Evolutionary conservation across 92 coral and sea anemone genomes (phyloP).

Genomic region (Zoanthus solanderi): DNA sequence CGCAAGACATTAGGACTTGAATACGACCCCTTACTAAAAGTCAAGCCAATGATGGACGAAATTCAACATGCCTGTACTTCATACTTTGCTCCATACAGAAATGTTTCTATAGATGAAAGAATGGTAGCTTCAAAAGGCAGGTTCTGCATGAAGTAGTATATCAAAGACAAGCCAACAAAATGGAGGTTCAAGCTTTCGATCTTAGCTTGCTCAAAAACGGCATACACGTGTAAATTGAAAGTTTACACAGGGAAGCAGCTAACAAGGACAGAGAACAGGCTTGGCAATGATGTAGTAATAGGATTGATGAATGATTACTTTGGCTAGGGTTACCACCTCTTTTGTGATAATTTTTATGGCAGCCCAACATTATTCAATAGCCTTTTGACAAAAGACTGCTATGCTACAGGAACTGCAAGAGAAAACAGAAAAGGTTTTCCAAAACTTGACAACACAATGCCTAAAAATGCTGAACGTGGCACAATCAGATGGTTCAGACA

Average conservation of each 20-base stretch:
- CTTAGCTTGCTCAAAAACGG: constrained; percentile 20
- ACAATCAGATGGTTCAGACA: constrained; percentile 46
- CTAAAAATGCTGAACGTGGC: constrained; percentile 38
- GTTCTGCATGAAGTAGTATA: constrained; percentile 1
- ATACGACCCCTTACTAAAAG: constrained; percentile 6
- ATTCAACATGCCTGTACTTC: neutral
- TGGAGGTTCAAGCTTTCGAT: constrained; percentile 30
- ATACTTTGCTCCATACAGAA: neutral
- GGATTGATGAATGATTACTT: constrained; percentile 32
- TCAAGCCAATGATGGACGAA: neutral
- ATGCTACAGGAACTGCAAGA: constrained; percentile 67
- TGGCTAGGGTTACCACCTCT: constrained; percentile 56
- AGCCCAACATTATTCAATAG: constrained; percentile 48
- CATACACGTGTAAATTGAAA: constrained; percentile 50
- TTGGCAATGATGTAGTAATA: constrained; percentile 55
- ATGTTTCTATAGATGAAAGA: constrained; percentile 2
- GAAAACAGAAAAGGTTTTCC: constrained; percentile 68
- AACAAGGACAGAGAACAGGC: constrained; percentile 43
- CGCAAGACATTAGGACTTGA: neutral
- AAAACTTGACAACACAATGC: constrained; percentile 24
- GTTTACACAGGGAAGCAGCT: constrained; percentile 51
- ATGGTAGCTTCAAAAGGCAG: constrained; percentile 1
- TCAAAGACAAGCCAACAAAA: neutral
- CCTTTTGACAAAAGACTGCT: constrained; percentile 34
- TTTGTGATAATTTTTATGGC: constrained; percentile 62